Evolutionary conservation across 1,140 invertebrate species (phyloP).

Genomic region (Bombus cullumanus): DNA sequence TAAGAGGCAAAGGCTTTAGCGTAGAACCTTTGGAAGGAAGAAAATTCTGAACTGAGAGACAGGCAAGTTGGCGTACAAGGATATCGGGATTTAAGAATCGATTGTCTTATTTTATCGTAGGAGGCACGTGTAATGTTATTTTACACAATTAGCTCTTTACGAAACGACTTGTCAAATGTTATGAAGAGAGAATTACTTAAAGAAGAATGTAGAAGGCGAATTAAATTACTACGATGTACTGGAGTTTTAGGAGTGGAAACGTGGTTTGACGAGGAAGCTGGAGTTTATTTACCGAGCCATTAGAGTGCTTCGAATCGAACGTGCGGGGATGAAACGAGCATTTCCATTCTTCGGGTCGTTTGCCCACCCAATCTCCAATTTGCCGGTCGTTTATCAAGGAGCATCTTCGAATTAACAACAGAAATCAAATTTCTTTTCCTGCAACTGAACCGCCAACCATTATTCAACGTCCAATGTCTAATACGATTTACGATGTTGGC

Average conservation of each 20-base stretch:
- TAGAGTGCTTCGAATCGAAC: neutral
- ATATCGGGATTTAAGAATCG: too few relatives aligned
- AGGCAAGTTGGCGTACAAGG: too few relatives aligned
- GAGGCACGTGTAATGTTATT: too few relatives aligned
- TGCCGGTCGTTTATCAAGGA: neutral
- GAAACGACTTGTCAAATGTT: too few relatives aligned
- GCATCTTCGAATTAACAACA: constrained; percentile 14
- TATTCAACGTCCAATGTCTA: neutral
- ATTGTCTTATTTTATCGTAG: too few relatives aligned
- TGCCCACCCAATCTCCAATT: neutral
- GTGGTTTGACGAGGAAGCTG: neutral
- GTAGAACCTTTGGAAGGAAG: too few relatives aligned
- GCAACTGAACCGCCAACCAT: neutral
- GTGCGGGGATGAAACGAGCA: neutral
- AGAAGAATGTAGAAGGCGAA: too few relatives aligned
- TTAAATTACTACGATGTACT: too few relatives aligned
- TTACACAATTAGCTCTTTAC: too few relatives aligned
- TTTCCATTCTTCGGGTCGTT: neutral
- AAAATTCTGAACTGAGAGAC: too few relatives aligned
- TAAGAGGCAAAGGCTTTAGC: too few relatives aligned
- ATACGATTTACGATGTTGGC: neutral
- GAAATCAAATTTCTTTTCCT: neutral
- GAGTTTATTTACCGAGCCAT: neutral
- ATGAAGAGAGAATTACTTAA: too few relatives aligned
- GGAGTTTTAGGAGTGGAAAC: neutral